Base-by-base conservation (phyloP, 2,888 invertebrate species). In the Mythimna lalbum region DNA sequence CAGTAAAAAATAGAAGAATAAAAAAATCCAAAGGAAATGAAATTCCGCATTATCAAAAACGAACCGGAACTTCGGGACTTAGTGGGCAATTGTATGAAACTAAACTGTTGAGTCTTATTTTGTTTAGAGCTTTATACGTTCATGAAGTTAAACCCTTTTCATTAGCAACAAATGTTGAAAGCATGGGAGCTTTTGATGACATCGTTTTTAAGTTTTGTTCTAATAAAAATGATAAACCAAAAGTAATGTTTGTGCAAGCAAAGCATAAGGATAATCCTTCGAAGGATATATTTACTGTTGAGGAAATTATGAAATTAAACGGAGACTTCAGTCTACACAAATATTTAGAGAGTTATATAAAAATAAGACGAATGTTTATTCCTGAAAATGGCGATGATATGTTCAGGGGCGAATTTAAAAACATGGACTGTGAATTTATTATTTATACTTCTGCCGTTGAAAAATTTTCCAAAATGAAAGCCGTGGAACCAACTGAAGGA, bases 61-160 rank as follows among this genome's bases (percentile, higher is more conserved):
- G 77, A 63, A 23, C 65, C 23, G 84, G 81, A 21, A 83, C 84
- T 1, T 69, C 81, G 12, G 86, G 80, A 10, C 56, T 85, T 4
- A 69, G 80, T 57, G 86, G 86, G 17, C 84, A 86, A 67, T 68
- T 86, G 6, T 86, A 84, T 43, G 86, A 86, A 80, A 84, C 83
- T 23, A 86, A 86, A 67, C 39, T 86, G 14, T 71, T 85, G 27
- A 79, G 74, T 47, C 68, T 86, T 23, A 76, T 86, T 50, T 78
- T 85, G 39, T 63, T 81, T 21, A 78, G 81, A 65, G 78, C 78
- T 43, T 63, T 80, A 17, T 70, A 69, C 52, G 69, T 76, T 33
- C 55, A 78, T 12, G 62, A 83, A 5, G 66, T 84, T 36, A 64
- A 67, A 23, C 19, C 66, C 23, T 81, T 82, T 36, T 39, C 56